Percentiles rank a stretch among this genome's conserved stretches.
Conservation (phyloP, 2,113 vertebrate species). For the Callopanchax toddi region DNA sequence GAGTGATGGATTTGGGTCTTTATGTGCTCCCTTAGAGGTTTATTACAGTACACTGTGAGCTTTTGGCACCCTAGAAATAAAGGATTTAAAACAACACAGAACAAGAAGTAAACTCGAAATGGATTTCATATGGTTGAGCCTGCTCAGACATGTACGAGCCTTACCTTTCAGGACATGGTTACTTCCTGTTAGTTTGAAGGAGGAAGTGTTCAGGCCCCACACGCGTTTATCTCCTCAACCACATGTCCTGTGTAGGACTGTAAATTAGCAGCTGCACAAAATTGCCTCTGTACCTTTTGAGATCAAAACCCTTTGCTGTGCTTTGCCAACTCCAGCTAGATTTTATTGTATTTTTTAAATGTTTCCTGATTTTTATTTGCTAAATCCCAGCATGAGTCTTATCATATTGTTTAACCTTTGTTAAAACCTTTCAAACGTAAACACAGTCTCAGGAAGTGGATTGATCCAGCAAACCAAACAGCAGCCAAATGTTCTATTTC, state of each 20-base stretch:
- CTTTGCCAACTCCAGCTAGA: neutral
- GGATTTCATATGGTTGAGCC: slow-evolving; percentile 3
- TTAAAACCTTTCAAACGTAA: neutral
- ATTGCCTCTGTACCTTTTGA: neutral
- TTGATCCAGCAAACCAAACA: neutral
- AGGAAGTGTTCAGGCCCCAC: slow-evolving; percentile 41
- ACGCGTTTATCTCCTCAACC: slow-evolving; percentile 49
- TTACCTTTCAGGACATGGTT: neutral
- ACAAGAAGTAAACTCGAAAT: neutral
- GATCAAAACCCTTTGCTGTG: neutral
- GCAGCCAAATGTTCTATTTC: slow-evolving; percentile 22
- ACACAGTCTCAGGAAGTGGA: neutral
- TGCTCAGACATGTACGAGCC: slow-evolving; percentile 1
- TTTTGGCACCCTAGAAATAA: neutral
- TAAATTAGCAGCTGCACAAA: slow-evolving; percentile 12
- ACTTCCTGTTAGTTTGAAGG: slow-evolving; percentile 50
- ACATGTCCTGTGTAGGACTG: slow-evolving; percentile 19
- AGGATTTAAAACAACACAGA: neutral
- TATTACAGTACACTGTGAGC: neutral
- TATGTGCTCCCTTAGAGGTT: slow-evolving; percentile 5
- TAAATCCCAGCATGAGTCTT: neutral
- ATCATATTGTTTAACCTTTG: neutral
- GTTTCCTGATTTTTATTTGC: no score
- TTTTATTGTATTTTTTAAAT: neutral
- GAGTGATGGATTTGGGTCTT: neutral